Base-by-base conservation (phyloP, 2,113 vertebrate species). In the Lepisosteus oculatus region DNA sequence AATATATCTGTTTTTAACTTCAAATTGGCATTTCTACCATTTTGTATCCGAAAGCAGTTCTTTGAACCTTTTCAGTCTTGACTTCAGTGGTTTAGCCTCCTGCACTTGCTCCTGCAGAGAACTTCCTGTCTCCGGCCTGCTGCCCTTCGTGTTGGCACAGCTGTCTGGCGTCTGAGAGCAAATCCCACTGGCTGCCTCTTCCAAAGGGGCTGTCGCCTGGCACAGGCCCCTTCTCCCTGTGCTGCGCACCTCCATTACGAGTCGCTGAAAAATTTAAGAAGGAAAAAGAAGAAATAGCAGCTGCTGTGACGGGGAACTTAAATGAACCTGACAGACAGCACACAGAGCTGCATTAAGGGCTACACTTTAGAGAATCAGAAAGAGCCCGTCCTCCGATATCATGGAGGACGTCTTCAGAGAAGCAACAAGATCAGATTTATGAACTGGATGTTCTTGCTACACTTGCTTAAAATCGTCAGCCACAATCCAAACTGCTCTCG, bases 281-380 rank as follows among this genome's bases (percentile, higher is more conserved):
- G 47, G 9, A 51, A 51, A 51, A 51, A 51, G 9, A 51, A 5
- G 5, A 76, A 71, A 83, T 42, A 68, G 74, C 78, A 83, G 47
- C 67, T 43, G 66, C 70, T 76, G 66, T 84, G 82, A 85, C 84
- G 80, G 75, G 73, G 43, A 73, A 77, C 66, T 74, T 67, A 76
- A 81, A 77, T 71, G 68, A 67, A 76, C 81, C 80, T 74, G 78
- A 65, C 72, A 59, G 56, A 80, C 83, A 67, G 76, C 77, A 81
- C 61, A 74, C 75, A 81, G 76, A 73, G n/a, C 61, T 14, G 42
- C 62, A 11, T 72, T 56, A 66, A 47, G n/a, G 2, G 8, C 64
- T 44, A 5, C 9, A 8, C 64, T 66, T 66, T 13, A 43, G 8
- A 44, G 4, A 12, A 3, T 29, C 1, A 29, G n/a, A 14, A 42